Evolutionary conservation across 2,888 invertebrate genomes (phyloP).

Genomic region (Lissocephala sabroskyi): DNA sequence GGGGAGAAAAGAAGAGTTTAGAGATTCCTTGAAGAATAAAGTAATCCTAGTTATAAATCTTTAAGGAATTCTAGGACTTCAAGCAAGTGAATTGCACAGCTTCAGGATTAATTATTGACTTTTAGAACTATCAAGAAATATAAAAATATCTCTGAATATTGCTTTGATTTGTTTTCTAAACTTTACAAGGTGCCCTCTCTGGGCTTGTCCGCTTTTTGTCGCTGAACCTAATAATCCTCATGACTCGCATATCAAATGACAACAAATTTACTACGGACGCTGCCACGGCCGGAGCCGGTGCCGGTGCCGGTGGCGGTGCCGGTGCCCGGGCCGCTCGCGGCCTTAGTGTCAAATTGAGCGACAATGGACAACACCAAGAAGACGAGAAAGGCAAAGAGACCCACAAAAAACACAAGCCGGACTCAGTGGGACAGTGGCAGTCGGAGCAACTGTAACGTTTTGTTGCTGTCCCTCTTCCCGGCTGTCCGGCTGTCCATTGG

Average conservation of each 20-base stretch:
- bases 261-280: conserved; percentile 61
- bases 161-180: too few relatives aligned
- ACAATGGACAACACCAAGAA: conserved; percentile 63
- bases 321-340: conserved; percentile 29
- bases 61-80: too few relatives aligned
- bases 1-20: too few relatives aligned
- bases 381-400: too few relatives aligned
- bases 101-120: too few relatives aligned
- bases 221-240: conserved; percentile 64
- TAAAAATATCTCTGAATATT: too few relatives aligned
- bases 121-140: too few relatives aligned
- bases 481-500: neutral
- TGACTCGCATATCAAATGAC: conserved; percentile 66
- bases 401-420: conserved; percentile 36
- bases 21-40: too few relatives aligned
- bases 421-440: conserved; percentile 64
- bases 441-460: conserved; percentile 60
- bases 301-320: conserved; percentile 8
- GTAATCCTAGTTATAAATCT: too few relatives aligned
- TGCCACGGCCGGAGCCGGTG: conserved; percentile 27
- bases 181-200: too few relatives aligned
- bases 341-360: conserved; percentile 67
- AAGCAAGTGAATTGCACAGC: too few relatives aligned
- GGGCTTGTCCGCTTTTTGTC: too few relatives aligned
- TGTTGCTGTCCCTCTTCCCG: conserved; percentile 37